These are phyloP conservation scores for Alaudala cheleensis DNA, from an alignment of 2,113 vertebrate genomes.

Conservation along the genomic window DNA sequence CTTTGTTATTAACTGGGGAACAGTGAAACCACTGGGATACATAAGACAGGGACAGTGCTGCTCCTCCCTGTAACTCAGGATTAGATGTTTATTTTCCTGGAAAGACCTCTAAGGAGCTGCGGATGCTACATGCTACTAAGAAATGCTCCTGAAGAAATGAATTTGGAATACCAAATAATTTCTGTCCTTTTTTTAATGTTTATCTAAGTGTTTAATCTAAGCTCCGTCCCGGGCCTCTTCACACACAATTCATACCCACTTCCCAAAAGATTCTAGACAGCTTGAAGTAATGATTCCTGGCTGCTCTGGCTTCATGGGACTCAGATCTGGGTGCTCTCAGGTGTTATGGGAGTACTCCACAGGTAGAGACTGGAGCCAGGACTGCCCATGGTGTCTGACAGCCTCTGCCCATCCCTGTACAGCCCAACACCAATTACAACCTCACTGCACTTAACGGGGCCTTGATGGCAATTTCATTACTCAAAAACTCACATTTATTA, in stretches of 20 bases:
- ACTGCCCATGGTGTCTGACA: neutral
- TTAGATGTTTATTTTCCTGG: neutral
- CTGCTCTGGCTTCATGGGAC: neutral
- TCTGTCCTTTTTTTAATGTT: neutral
- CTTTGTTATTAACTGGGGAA: neutral
- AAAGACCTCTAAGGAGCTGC: neutral
- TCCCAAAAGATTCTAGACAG: neutral
- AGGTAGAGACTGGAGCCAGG: neutral
- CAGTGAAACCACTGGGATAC: neutral
- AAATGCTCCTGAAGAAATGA: neutral
- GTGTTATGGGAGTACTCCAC: rapidly evolving
- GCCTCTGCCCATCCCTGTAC: neutral
- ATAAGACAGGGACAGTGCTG: rapidly evolving
- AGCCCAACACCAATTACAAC: constrained; percentile 52
- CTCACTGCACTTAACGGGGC: constrained; percentile 62
- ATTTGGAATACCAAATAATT: neutral
- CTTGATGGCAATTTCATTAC: constrained; percentile 71
- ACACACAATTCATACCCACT: neutral
- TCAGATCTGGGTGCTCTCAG: rapidly evolving
- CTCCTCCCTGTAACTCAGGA: neutral
- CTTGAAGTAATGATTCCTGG: neutral
- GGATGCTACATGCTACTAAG: neutral
- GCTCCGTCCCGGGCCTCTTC: neutral
- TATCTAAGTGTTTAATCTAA: neutral
- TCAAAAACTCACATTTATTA: constrained; percentile 78